These are phyloP conservation scores for Chanos chanos DNA, from an alignment of 2,797 vertebrate genomes.

Conservation along the genomic window DNA sequence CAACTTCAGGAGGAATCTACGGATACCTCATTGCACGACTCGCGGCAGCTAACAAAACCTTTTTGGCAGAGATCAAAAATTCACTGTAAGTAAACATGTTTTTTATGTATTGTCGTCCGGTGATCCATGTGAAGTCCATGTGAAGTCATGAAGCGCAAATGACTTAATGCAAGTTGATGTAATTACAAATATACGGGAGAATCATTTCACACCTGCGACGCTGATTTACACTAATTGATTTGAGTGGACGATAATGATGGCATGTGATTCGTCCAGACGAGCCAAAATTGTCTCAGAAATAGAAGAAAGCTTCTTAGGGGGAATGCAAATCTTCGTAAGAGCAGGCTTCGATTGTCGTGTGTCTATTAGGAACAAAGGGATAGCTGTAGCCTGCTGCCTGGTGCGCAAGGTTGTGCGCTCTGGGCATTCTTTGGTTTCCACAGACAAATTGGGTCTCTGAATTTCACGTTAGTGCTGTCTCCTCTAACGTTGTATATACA, in stretches of 20 bases:
- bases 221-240: no score
- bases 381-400: slow-evolving; percentile 43
- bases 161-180: no score
- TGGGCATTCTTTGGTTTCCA: slow-evolving; percentile 64
- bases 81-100: slow-evolving; percentile 67
- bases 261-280: no score
- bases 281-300: no score
- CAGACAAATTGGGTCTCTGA: no score
- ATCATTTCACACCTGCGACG: no score
- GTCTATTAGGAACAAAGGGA: slow-evolving; percentile 10
- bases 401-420: slow-evolving; percentile 69
- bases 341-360: background rate
- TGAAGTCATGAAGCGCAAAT: no score
- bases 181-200: no score
- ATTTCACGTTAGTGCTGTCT: no score
- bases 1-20: slow-evolving; percentile 70
- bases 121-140: background rate
- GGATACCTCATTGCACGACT: slow-evolving; percentile 69
- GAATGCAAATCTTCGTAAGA: background rate
- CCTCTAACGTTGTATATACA: background rate
- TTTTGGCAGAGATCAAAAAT: slow-evolving; percentile 54
- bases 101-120: background rate
- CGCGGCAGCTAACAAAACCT: slow-evolving; percentile 58
- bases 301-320: no score
- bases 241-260: no score